phyloP scores from a whole-genome alignment of 2,113 vertebrate genomes.

The Spheniscus mendiculus region DNA sequence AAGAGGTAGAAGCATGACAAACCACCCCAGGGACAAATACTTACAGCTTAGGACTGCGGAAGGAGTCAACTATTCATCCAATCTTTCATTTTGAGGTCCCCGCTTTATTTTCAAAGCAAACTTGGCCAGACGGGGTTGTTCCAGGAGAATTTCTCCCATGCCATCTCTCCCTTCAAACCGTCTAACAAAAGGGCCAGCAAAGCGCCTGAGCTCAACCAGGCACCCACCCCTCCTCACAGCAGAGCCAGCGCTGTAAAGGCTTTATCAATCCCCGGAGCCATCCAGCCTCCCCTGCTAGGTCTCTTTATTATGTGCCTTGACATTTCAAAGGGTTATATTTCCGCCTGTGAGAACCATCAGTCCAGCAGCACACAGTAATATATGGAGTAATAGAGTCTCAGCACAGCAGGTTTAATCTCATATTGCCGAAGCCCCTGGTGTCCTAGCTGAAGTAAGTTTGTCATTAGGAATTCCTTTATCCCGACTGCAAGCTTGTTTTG shows the following conservation, averaged over 20 bases:
- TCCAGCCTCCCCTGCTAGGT: slow-evolving; percentile 64
- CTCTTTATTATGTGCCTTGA: slow-evolving; percentile 71
- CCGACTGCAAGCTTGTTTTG: slow-evolving; percentile 52
- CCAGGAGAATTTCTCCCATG: slow-evolving; percentile 24
- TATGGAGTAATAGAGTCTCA: slow-evolving; percentile 70
- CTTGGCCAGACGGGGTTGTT: neutral
- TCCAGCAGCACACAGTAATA: slow-evolving; percentile 68
- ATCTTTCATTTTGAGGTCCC: neutral
- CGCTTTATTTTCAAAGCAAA: neutral
- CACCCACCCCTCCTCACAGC: slow-evolving; percentile 7
- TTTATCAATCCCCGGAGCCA: slow-evolving; percentile 58
- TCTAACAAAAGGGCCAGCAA: neutral
- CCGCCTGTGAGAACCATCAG: slow-evolving; percentile 67
- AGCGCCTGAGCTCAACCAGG: neutral
- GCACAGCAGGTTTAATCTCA: slow-evolving; percentile 71
- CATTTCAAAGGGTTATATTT: slow-evolving; percentile 72
- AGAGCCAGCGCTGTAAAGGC: neutral
- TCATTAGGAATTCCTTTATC: slow-evolving; percentile 71
- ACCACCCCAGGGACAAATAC: neutral
- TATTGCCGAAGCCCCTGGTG: slow-evolving; percentile 66
- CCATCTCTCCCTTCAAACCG: neutral
- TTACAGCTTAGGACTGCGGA: neutral
- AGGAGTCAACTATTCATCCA: neutral
- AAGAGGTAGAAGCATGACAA: neutral
- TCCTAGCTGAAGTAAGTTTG: slow-evolving; percentile 62